These are phyloP conservation scores for Hymenochirus boettgeri DNA, from an alignment of 2,113 vertebrate genomes.

Conservation along the genomic window DNA sequence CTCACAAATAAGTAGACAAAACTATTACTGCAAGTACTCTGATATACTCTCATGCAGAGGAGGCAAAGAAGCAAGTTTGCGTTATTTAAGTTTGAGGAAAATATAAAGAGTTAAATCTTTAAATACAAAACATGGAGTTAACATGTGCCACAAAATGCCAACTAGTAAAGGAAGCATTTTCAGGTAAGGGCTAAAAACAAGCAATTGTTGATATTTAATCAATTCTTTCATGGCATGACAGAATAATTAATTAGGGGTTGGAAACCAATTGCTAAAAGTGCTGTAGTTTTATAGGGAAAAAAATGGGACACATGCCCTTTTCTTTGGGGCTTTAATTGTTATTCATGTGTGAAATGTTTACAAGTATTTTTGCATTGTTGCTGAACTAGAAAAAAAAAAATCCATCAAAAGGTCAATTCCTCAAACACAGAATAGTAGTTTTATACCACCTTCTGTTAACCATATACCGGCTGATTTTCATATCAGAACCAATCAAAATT, in stretches of 20 bases:
- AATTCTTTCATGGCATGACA: slow-evolving; percentile 45
- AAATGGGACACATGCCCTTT: background rate
- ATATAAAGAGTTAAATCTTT: too few relatives aligned
- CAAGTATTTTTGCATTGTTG: background rate
- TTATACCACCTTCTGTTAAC: background rate
- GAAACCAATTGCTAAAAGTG: slow-evolving; percentile 41
- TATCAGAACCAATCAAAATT: too few relatives aligned
- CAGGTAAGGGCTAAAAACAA: slow-evolving; percentile 53
- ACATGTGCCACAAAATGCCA: slow-evolving; percentile 47
- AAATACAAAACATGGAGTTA: background rate
- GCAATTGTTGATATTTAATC: slow-evolving; percentile 55
- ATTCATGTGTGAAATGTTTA: background rate
- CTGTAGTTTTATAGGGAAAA: background rate
- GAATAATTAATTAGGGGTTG: slow-evolving; percentile 45
- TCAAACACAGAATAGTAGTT: background rate
- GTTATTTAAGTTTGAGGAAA: too few relatives aligned
- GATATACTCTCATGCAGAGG: slow-evolving; percentile 32
- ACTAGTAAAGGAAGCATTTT: slow-evolving; percentile 53
- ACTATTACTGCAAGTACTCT: slow-evolving; percentile 42
- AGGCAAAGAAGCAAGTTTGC: slow-evolving; percentile 37
- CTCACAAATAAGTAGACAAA: slow-evolving; percentile 53
- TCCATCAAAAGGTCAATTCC: background rate
- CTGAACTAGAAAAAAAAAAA: background rate
- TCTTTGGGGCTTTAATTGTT: background rate
- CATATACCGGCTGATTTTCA: background rate